Conservation (phyloP, 2,888 invertebrate genomes). For the Hoplodrina ambigua region DNA sequence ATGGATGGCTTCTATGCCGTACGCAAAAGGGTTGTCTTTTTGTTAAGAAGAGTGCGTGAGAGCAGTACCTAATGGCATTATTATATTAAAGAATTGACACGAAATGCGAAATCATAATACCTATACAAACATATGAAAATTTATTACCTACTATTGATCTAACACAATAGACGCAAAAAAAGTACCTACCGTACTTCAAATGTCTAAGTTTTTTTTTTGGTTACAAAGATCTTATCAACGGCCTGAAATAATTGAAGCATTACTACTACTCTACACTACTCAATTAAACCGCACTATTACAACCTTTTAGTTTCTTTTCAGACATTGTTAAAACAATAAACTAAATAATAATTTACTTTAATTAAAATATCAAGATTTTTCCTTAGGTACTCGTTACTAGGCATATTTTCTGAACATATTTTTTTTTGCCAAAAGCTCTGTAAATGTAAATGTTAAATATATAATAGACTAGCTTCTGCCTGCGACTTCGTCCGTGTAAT, state of each 20-base stretch:
- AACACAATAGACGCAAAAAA: no score
- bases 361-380: not conserved
- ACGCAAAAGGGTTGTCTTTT: no score
- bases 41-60: no score
- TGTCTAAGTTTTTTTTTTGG: not conserved
- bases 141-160: no score
- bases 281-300: no score
- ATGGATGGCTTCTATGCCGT: no score
- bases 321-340: not conserved
- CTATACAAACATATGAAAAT: no score
- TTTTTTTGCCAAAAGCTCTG: not conserved
- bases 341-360: not conserved
- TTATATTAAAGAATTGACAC: no score
- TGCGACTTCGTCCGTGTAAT: no score
- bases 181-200: not conserved
- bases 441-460: conserved; percentile 4
- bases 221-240: not conserved
- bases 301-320: not conserved
- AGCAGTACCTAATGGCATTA: no score
- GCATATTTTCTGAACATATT: conserved; percentile 13
- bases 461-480: not conserved
- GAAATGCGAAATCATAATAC: no score
- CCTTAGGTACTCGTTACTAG: not conserved
- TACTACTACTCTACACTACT: no score
- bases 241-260: not conserved